Base-by-base conservation (phyloP, 2,888 invertebrate genomes). In the Lampropteryx suffumata region DNA sequence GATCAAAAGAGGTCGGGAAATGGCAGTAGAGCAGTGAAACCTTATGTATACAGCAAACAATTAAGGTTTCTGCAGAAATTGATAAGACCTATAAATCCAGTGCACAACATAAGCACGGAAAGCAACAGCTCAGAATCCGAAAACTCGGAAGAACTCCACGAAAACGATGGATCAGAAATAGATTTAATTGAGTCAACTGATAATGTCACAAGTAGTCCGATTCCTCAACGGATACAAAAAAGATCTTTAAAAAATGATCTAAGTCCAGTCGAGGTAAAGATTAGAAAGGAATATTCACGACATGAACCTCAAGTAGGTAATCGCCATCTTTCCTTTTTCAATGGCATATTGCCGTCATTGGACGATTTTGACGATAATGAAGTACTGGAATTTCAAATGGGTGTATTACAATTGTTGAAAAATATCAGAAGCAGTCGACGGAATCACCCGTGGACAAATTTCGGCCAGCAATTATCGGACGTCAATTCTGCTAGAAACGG, bases 351-450 rank as follows among this genome's bases (percentile, higher is more conserved):
- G 55, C 62, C 60, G 45, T 48, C 57, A 51, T 56, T 63, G 54
- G 53, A 63, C 46, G 48, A 59, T 36, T 60, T 32, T 56, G 56
- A 59, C 56, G 62, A 66, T 47, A 52, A 64, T 61, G 62, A 65
- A 62, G 62, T 64, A 30, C 59, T 67, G 4, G 61, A 64, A 57
- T 64, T 58, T 39, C 54, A 56, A 55, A 50, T 65, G 59, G 63
- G 62, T 32, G 66, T 62, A 47, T 10, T 66, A 52, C 62, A 65
- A 10, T 58, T 59, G 50, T 21, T 59, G 50, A 59, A 59, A 57
- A 49, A 53, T 28, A 57, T 57, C 43, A 55, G 54, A 57, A 58
- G 11, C 36, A 54, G 51, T 56, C 55, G 55, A 17, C 33, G 39
- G 34, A 51, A 33, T 55, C 37, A 44, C 53, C 41, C 51, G 34